Conservation (phyloP, 1,140 invertebrate genomes). For the Trichonephila inaurata region DNA sequence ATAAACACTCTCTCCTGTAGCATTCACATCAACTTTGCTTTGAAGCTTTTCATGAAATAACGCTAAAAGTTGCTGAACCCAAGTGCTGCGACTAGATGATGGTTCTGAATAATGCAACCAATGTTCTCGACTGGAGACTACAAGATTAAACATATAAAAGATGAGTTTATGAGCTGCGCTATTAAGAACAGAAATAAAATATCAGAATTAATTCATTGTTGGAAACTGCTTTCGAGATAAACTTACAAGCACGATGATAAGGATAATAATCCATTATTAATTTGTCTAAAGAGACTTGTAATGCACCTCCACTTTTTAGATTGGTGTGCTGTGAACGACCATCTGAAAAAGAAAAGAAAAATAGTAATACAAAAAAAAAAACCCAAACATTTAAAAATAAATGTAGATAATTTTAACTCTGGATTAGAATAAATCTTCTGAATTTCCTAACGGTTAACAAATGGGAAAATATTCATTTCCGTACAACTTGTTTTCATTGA, state of each 20-base stretch:
- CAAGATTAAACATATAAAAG: conserved; percentile 70
- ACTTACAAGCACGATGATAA: conserved; percentile 91
- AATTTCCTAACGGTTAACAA: no score
- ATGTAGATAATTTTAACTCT: no score
- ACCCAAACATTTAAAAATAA: no score
- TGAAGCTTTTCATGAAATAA: conserved; percentile 79
- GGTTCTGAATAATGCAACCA: conserved; percentile 86
- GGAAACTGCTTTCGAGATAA: conserved; percentile 16
- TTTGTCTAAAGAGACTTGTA: conserved; percentile 92
- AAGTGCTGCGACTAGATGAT: conserved; percentile 80
- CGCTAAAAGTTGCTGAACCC: conserved; percentile 81
- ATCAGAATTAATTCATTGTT: background rate
- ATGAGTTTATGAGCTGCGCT: background rate
- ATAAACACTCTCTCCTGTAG: background rate
- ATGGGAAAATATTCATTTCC: no score
- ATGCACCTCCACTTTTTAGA: conserved; percentile 93
- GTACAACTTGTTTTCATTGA: no score
- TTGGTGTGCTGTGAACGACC: conserved; percentile 79
- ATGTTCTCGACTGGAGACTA: conserved; percentile 89
- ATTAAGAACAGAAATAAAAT: conserved; percentile 69
- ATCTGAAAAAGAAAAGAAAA: conserved; percentile 82
- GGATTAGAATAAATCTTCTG: no score
- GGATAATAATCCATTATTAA: conserved; percentile 98
- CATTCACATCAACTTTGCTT: conserved; percentile 51
- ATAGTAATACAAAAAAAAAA: background rate